phyloP scores from a whole-genome alignment of 2,797 vertebrate species.

The Sylvilagus floridanus region DNA sequence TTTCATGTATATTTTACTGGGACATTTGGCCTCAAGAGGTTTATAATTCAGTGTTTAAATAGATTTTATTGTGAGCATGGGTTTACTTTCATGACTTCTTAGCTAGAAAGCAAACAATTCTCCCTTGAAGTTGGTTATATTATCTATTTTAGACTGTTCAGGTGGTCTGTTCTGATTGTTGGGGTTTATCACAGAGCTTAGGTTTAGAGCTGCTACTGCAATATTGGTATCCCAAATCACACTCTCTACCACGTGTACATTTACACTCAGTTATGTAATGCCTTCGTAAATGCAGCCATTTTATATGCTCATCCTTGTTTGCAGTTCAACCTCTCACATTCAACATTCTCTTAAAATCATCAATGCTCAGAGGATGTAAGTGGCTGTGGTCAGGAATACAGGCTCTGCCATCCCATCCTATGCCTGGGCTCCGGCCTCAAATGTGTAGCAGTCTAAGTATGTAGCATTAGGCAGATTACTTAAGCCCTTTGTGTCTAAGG shows the following conservation, averaged over 20 bases:
- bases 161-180: neutral
- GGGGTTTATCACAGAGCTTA: neutral
- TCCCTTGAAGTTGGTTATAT: neutral
- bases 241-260: neutral
- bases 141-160: neutral
- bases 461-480: neutral
- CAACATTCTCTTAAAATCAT: neutral
- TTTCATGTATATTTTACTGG: neutral
- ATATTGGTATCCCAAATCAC: neutral
- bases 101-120: neutral
- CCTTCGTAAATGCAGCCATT: neutral
- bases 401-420: no score
- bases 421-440: neutral
- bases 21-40: neutral
- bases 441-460: neutral
- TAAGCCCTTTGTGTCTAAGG: neutral
- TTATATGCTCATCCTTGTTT: neutral
- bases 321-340: neutral
- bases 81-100: slow-evolving; percentile 4
- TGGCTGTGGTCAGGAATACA: neutral
- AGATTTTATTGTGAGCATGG: neutral
- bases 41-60: neutral
- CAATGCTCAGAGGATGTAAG: neutral
- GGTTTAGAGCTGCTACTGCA: neutral
- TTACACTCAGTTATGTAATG: neutral